Evolutionary conservation across 2,888 invertebrate genomes (phyloP).

Genomic region (Quadriops clusia): DNA sequence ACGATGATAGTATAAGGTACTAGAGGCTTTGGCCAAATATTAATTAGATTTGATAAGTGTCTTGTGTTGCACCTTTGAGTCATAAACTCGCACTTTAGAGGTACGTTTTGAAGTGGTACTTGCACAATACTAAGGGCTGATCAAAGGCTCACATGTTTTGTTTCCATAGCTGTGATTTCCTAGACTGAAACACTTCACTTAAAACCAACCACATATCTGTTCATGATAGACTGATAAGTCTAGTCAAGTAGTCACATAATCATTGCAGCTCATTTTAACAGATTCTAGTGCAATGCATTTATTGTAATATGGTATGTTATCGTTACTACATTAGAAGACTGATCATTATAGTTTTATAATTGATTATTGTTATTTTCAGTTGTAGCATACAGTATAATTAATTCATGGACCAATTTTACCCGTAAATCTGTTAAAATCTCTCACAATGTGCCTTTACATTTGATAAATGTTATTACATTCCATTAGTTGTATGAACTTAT

Average conservation of each 20-base stretch:
- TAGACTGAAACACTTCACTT: conserved; percentile 42
- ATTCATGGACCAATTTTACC: conserved; percentile 26
- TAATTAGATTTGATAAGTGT: conserved; percentile 19
- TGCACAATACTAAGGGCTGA: conserved; percentile 27
- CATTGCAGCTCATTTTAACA: conserved; percentile 25
- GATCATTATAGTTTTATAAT: conserved; percentile 19
- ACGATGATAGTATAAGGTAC: too few species aligned
- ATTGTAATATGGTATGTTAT: conserved; percentile 18
- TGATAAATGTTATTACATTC: conserved; percentile 19
- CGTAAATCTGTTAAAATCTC: conserved; percentile 19
- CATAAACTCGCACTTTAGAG: conserved; percentile 23
- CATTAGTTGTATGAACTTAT: conserved; percentile 20
- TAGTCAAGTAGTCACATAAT: conserved; percentile 25
- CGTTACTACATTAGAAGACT: conserved; percentile 21
- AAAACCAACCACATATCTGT: conserved; percentile 23
- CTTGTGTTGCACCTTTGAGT: conserved; percentile 26
- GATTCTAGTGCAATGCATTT: conserved; percentile 27
- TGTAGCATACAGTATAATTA: conserved; percentile 13
- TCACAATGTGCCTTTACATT: conserved; percentile 27
- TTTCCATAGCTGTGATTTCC: conserved; percentile 55
- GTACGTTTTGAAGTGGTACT: conserved; percentile 23
- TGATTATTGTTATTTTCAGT: conserved; percentile 18
- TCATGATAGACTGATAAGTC: conserved; percentile 30
- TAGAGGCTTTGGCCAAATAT: too few species aligned
- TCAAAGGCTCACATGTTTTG: conserved; percentile 23